Conservation (phyloP, 1,140 invertebrate genomes). For the Bombyx mandarina region DNA sequence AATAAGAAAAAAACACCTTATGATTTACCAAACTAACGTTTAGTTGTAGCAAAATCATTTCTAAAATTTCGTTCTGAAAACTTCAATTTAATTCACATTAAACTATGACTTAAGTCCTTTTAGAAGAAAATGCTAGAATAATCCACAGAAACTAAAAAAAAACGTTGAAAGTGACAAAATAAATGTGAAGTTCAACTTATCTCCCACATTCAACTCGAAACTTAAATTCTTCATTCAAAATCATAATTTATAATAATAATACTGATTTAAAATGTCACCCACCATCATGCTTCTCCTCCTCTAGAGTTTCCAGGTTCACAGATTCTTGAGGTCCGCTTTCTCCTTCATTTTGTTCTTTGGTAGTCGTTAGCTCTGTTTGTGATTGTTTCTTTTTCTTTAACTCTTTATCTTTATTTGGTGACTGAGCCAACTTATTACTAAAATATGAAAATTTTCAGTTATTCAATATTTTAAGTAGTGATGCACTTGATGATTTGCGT, state of each 20-base stretch:
- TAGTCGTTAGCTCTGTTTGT: conserved; percentile 15
- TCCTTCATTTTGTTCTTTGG: conserved; percentile 15
- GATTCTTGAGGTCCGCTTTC: conserved; percentile 19
- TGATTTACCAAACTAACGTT: too few species aligned
- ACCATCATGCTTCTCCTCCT: conserved; percentile 33
- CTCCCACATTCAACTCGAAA: too few species aligned
- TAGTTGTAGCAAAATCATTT: too few species aligned
- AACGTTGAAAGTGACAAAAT: too few species aligned
- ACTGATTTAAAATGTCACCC: conserved; percentile 16
- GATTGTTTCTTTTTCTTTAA: conserved; percentile 68
- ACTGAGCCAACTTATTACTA: conserved; percentile 29
- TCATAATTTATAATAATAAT: background rate
- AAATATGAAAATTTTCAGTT: background rate
- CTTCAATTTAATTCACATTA: too few species aligned
- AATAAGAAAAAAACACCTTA: too few species aligned
- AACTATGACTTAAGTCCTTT: too few species aligned
- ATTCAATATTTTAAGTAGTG: background rate
- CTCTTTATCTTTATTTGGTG: conserved; percentile 67
- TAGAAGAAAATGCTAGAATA: too few species aligned
- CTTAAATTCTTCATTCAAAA: background rate
- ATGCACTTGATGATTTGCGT: background rate
- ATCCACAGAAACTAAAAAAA: too few species aligned
- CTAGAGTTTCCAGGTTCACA: conserved; percentile 18
- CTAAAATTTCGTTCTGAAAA: too few species aligned
- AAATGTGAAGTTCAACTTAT: too few species aligned